Percentiles rank a stretch among this genome's conserved stretches.
Conservation (phyloP, 2,888 invertebrate genomes). For the Drosophila nr. perissopoda region DNA sequence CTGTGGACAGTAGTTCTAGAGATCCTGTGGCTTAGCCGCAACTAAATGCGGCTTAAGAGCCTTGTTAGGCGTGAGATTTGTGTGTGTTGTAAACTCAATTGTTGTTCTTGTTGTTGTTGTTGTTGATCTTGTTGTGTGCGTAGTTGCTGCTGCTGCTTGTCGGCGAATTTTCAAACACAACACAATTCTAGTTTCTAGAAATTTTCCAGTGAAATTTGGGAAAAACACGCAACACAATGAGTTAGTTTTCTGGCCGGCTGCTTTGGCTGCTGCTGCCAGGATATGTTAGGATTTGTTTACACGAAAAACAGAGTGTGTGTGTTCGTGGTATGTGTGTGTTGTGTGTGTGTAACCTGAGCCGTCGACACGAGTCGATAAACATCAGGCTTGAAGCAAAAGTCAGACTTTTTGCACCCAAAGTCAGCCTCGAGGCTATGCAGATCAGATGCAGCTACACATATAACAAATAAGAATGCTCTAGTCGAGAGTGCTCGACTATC, state of each 20-base stretch:
- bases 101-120: constrained; percentile 2
- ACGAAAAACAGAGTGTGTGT: constrained; percentile 58
- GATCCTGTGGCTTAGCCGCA: constrained; percentile 63
- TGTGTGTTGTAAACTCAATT: constrained; percentile 28
- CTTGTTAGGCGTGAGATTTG: constrained; percentile 80
- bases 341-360: constrained; percentile 61
- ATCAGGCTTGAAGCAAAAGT: constrained; percentile 60
- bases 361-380: constrained; percentile 60
- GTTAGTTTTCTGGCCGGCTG: constrained; percentile 47
- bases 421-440: constrained; percentile 38
- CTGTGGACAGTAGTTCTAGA: constrained; percentile 14
- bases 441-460: constrained; percentile 17
- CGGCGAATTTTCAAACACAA: constrained; percentile 72
- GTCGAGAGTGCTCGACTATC: neutral
- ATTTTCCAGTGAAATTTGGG: constrained; percentile 49
- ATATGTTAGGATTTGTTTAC: constrained; percentile 67
- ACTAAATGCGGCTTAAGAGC: constrained; percentile 75
- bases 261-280: constrained; percentile 37
- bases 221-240: constrained; percentile 30
- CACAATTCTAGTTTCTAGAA: constrained; percentile 21
- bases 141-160: constrained; percentile 40
- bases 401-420: constrained; percentile 34
- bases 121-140: neutral
- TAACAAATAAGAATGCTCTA: neutral
- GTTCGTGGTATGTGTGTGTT: constrained; percentile 7